Evolutionary conservation across 2,888 invertebrate genomes (phyloP).

Genomic region (Aporophyla nigra): DNA sequence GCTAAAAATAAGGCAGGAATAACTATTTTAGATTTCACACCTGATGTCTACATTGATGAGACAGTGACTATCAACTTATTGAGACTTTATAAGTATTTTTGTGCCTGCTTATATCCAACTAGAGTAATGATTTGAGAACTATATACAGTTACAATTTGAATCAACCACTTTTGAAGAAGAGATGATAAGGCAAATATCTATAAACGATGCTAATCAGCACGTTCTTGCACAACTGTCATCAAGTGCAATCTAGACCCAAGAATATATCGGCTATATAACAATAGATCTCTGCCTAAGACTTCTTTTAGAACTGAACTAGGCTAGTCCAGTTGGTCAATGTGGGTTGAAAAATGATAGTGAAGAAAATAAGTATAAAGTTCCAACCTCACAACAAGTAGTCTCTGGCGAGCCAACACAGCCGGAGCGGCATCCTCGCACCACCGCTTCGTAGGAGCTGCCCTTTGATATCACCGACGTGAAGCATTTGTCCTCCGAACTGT

Average conservation of each 20-base stretch:
- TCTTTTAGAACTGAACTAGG: neutral
- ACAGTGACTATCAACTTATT: neutral
- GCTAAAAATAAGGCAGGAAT: neutral
- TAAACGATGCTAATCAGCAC: neutral
- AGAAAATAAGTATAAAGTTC: neutral
- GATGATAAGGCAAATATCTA: neutral
- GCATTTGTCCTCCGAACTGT: conserved; percentile 84
- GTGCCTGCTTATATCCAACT: neutral
- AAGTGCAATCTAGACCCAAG: neutral
- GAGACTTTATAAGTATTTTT: neutral
- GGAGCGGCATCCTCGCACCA: conserved; percentile 84
- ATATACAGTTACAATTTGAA: neutral
- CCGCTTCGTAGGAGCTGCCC: conserved; percentile 79
- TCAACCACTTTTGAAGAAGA: neutral
- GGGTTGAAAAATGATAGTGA: neutral
- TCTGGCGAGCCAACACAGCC: conserved; percentile 81
- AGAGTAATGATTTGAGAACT: neutral
- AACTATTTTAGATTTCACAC: neutral
- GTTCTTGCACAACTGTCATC: neutral
- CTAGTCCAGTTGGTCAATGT: neutral
- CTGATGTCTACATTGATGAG: neutral
- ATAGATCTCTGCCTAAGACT: neutral
- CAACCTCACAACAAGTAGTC: conserved; percentile 85
- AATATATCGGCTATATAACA: neutral
- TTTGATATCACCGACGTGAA: conserved; percentile 85